Conservation (phyloP, 2,797 vertebrate genomes). For the Rhadinocentrus ornatus region DNA sequence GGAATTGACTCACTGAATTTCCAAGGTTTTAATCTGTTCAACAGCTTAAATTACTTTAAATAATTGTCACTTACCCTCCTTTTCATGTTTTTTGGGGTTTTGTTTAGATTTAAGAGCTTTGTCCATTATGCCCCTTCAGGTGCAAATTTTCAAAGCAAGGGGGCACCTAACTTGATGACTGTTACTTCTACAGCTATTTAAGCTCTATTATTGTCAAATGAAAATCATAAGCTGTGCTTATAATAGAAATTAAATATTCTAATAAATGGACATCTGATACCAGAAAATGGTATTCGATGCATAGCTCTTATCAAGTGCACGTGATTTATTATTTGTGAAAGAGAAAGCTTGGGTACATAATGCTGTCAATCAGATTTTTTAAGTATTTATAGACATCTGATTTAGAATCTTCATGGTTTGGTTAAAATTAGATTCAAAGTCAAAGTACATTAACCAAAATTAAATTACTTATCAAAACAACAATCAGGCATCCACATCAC, state of each 20-base stretch:
- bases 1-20: too few relatives aligned
- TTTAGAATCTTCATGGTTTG: not conserved
- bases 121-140: not conserved
- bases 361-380: not conserved
- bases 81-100: not conserved
- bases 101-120: not conserved
- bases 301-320: not conserved
- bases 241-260: not conserved
- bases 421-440: slow-evolving; percentile 2
- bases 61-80: not conserved
- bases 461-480: not conserved
- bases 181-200: not conserved
- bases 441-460: slow-evolving; percentile 6
- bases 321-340: not conserved
- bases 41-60: not conserved
- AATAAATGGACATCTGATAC: not conserved
- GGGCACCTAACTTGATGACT: not conserved
- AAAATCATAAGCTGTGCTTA: not conserved
- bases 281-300: not conserved
- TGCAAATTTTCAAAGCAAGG: not conserved
- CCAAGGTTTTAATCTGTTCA: too few relatives aligned
- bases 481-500: slow-evolving; percentile 12
- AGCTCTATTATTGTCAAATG: not conserved
- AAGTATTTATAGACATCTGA: slow-evolving; percentile 4
- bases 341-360: not conserved